phyloP scores from a whole-genome alignment of 2,113 vertebrate species.

The Porphyrio hochstetteri region DNA sequence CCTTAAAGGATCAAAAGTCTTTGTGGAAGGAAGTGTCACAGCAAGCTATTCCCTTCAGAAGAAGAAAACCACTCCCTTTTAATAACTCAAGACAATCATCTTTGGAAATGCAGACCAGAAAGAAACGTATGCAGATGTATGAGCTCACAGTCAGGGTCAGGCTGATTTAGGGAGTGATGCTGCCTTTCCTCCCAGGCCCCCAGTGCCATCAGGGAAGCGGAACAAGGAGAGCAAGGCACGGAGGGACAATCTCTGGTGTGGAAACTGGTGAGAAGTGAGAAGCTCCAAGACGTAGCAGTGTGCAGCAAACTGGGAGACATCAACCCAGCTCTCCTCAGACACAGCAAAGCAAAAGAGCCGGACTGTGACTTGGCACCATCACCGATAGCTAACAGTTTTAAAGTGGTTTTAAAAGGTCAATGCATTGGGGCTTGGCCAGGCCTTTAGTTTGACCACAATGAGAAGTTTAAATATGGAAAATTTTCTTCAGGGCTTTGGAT shows the following conservation, averaged over 20 bases:
- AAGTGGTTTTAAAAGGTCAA: not conserved
- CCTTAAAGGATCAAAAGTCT: not conserved
- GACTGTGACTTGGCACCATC: not conserved
- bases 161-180: not conserved
- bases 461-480: not conserved
- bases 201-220: accelerated
- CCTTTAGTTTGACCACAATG: not conserved
- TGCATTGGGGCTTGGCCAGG: not conserved
- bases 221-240: accelerated
- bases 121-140: not conserved
- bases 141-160: not conserved
- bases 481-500: not conserved
- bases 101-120: not conserved
- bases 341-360: not conserved
- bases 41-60: not conserved
- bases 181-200: not conserved
- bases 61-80: not conserved
- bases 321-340: not conserved
- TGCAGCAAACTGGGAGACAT: not conserved
- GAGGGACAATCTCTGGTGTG: not conserved
- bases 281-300: accelerated
- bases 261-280: not conserved
- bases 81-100: not conserved
- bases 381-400: not conserved
- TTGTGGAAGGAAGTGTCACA: not conserved